A percentile compares a stretch with the other conserved stretches of the same genome.
phyloP scores from a whole-genome alignment of 2,888 invertebrate species.

The Acleris laterana region DNA sequence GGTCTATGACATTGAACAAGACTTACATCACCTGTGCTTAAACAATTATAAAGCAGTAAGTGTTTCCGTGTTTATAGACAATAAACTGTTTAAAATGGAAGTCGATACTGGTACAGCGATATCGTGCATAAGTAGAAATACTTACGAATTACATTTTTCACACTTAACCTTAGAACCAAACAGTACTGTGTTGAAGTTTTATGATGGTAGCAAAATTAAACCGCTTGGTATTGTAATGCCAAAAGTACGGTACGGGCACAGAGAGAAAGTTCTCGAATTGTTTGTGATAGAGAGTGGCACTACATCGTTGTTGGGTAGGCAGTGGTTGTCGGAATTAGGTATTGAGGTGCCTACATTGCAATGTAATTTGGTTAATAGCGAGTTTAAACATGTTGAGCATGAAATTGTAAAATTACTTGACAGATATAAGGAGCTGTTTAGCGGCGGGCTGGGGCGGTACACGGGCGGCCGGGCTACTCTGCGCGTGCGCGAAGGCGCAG shows the following conservation, averaged over 20 bases:
- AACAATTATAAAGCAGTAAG: conserved; percentile 15
- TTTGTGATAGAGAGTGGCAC: too few relatives aligned
- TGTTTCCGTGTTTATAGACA: background rate
- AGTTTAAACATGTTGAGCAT: background rate
- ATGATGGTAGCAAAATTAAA: too few relatives aligned
- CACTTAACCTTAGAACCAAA: too few relatives aligned
- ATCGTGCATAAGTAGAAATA: too few relatives aligned
- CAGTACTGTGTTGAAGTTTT: too few relatives aligned
- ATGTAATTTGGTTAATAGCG: conserved; percentile 1
- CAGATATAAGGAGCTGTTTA: conserved; percentile 6
- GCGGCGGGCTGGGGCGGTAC: conserved; percentile 9
- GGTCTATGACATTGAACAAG: background rate
- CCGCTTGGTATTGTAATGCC: too few relatives aligned
- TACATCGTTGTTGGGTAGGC: too few relatives aligned
- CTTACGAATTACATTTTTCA: too few relatives aligned
- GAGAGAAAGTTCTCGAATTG: too few relatives aligned
- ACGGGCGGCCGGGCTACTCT: conserved; percentile 7
- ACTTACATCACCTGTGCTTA: background rate
- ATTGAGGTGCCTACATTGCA: background rate
- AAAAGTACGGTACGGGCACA: too few relatives aligned
- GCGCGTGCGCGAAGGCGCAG: conserved; percentile 1
- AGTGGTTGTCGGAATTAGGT: too few relatives aligned
- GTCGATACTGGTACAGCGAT: too few relatives aligned
- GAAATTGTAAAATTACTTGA: background rate
- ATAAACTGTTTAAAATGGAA: background rate